phyloP scores from a whole-genome alignment of 1,140 invertebrate species.

The Pogonognathellus flavescens region DNA sequence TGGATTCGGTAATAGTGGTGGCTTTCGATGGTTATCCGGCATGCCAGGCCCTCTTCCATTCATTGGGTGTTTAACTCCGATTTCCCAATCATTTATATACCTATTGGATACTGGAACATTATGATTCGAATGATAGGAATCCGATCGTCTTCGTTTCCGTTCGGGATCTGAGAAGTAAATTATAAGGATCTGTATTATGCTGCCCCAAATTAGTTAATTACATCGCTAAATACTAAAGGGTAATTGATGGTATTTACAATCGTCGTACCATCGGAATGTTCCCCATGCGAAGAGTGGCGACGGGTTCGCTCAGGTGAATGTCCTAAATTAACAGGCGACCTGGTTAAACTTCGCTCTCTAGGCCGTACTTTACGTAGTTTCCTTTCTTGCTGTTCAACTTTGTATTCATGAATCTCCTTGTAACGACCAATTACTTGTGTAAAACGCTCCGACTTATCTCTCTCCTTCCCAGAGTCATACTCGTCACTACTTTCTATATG shows the following conservation, averaged over 20 bases:
- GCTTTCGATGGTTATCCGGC: not conserved
- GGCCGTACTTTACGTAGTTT: not conserved
- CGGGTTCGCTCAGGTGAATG: not conserved
- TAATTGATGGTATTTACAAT: too few species aligned
- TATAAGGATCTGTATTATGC: too few species aligned
- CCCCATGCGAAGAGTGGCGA: not conserved
- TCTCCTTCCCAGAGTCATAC: not conserved
- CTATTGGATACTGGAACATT: not conserved
- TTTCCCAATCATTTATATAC: constrained; percentile 55
- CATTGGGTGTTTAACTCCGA: constrained; percentile 1
- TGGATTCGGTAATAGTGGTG: constrained; percentile 30
- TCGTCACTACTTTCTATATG: not conserved
- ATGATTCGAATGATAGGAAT: not conserved
- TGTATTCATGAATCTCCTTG: constrained; percentile 34
- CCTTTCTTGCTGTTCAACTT: constrained; percentile 18
- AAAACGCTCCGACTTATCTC: not conserved
- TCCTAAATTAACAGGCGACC: not conserved
- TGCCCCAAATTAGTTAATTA: too few species aligned
- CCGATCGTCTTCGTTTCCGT: not conserved
- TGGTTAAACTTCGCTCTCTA: not conserved
- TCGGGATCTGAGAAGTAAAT: not conserved
- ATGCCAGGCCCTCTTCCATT: not conserved
- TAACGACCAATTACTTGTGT: constrained; percentile 5
- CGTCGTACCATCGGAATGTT: not conserved
- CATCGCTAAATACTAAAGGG: too few species aligned